Evolutionary conservation across 2,888 invertebrate genomes (phyloP).

Genomic region (Matsumyia berberina): DNA sequence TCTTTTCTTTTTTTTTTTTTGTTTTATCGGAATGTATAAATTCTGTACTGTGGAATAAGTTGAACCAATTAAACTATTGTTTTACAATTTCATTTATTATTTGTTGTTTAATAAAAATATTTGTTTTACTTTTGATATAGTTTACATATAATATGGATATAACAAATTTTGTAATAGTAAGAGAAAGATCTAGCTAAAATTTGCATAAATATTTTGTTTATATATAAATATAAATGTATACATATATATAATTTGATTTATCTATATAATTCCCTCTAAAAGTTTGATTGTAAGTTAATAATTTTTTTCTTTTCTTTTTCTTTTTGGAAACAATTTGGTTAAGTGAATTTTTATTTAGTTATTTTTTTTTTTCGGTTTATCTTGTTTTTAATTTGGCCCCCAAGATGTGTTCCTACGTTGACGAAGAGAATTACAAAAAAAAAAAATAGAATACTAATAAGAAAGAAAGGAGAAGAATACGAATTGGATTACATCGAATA

Average conservation of each 20-base stretch:
- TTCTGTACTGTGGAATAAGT: constrained; percentile 76
- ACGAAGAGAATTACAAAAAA: constrained; percentile 56
- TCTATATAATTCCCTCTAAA: constrained; percentile 76
- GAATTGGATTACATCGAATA: constrained; percentile 66
- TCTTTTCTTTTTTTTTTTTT: constrained; percentile 41
- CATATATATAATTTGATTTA: constrained; percentile 73
- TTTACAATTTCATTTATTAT: constrained; percentile 48
- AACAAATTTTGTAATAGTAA: constrained; percentile 76
- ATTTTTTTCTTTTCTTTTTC: constrained; percentile 23
- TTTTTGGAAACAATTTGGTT: constrained; percentile 71
- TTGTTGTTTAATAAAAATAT: constrained; percentile 46
- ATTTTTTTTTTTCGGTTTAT: constrained; percentile 21
- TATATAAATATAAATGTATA: constrained; percentile 69
- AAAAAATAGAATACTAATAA: constrained; percentile 4
- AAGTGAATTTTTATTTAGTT: constrained; percentile 51
- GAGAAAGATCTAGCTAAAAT: constrained; percentile 76
- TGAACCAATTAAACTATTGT: constrained; percentile 69
- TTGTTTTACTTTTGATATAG: constrained; percentile 42
- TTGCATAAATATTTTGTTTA: constrained; percentile 76
- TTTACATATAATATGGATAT: constrained; percentile 63
- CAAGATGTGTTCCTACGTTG: constrained; percentile 76
- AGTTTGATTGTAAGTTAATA: constrained; percentile 75
- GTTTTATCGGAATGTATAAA: constrained; percentile 74
- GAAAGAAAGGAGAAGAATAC: constrained; percentile 44
- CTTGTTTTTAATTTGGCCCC: constrained; percentile 73